These are phyloP conservation scores for Parapsyche elsis DNA, from an alignment of 1,140 invertebrate species.

Conservation along the genomic window DNA sequence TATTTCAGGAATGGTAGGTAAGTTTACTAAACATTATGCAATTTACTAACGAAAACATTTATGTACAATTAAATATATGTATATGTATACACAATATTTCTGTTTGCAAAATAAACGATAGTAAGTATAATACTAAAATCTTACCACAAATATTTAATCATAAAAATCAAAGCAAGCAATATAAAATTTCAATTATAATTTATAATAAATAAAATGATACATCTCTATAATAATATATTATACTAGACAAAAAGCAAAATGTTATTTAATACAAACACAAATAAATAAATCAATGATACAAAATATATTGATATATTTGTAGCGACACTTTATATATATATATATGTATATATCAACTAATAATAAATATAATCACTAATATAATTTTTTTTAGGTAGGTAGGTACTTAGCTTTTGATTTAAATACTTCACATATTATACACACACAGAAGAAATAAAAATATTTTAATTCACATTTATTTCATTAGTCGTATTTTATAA, in stretches of 20 bases:
- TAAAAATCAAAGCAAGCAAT: too few species aligned
- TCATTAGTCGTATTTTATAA: background rate
- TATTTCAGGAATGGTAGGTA: conserved; percentile 2
- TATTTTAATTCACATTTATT: background rate
- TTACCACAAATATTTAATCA: background rate
- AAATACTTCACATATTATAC: conserved; percentile 4
- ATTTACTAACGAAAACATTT: conserved; percentile 12
- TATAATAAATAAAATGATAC: too few species aligned
- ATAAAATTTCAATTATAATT: too few species aligned
- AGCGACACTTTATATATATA: conserved; percentile 19
- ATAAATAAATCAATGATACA: background rate
- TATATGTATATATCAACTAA: background rate
- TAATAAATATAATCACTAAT: conserved; percentile 6
- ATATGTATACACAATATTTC: background rate
- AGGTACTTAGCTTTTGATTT: conserved; percentile 5
- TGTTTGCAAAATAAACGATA: background rate
- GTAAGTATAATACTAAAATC: background rate
- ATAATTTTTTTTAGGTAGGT: background rate
- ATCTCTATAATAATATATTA: too few species aligned
- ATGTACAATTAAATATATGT: background rate
- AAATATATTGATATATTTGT: background rate
- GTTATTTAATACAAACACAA: background rate
- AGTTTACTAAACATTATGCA: conserved; percentile 1
- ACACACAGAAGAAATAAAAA: background rate
- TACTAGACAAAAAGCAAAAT: background rate